A percentile compares a stretch with the other conserved stretches of the same genome.
Conservation (phyloP, 2,797 vertebrate species). For the Spatula versicolor region DNA sequence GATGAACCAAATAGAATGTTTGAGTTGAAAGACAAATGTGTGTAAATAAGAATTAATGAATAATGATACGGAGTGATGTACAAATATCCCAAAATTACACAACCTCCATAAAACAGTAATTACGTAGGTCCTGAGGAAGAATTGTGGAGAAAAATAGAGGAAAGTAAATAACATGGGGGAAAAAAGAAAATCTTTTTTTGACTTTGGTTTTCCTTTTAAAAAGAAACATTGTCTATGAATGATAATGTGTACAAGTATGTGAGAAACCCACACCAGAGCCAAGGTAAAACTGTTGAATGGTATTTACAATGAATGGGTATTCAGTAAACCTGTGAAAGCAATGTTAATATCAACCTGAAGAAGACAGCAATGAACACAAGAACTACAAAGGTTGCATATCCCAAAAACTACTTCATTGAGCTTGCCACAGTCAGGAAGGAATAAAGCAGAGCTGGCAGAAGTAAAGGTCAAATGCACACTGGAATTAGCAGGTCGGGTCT, state of each 20-base stretch:
- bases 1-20: not conserved
- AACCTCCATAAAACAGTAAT: not conserved
- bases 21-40: not conserved
- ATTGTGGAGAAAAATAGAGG: not conserved
- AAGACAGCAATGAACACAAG: not conserved
- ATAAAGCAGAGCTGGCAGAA: not conserved
- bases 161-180: not conserved
- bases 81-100: not conserved
- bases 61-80: not conserved
- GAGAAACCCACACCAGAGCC: not conserved
- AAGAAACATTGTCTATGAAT: not conserved
- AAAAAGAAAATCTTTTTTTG: too few species aligned
- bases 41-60: not conserved
- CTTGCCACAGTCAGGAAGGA: not conserved
- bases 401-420: not conserved
- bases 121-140: not conserved
- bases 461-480: not conserved
- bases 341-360: not conserved
- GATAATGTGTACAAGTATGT: not conserved
- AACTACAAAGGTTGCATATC: not conserved
- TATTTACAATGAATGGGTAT: not conserved
- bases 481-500: too few species aligned
- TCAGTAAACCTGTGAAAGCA: not conserved
- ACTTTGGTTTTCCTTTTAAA: not conserved
- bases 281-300: not conserved